A percentile compares a stretch with the other conserved stretches of the same genome.
Evolutionary conservation across 2,113 vertebrate species (phyloP).

Genomic region (Sceloporus tristichus): DNA sequence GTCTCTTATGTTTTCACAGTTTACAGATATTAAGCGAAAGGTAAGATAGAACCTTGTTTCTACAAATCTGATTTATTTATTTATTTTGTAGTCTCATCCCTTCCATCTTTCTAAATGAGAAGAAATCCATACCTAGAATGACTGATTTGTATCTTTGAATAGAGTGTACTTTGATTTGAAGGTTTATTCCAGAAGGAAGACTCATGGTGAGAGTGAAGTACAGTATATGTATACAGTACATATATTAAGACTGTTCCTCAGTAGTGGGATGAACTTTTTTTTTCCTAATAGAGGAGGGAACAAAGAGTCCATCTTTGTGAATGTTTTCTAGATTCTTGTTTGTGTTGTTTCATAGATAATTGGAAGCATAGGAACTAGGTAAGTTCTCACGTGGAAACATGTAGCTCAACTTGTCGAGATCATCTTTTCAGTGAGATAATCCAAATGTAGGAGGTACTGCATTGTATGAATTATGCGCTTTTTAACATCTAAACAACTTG

Average conservation of each 20-base stretch:
- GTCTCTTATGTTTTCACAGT: conserved; percentile 98
- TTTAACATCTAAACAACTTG: too few species aligned
- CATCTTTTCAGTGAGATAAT: too few species aligned
- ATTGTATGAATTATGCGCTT: too few species aligned
- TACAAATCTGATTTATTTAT: not conserved
- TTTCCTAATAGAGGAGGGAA: not conserved
- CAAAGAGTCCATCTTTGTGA: too few species aligned
- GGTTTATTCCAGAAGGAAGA: conserved; percentile 2
- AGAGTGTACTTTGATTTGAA: conserved; percentile 35
- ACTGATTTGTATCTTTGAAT: not conserved
- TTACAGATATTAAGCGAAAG: conserved; percentile 98
- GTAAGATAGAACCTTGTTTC: conserved; percentile 78
- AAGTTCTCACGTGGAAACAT: too few species aligned
- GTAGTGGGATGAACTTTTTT: not conserved
- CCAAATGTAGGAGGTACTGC: too few species aligned
- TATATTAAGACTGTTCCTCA: not conserved
- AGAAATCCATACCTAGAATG: conserved; percentile 33
- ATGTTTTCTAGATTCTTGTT: not conserved
- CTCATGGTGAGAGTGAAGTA: conserved; percentile 16
- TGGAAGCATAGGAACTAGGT: not conserved
- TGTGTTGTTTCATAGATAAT: too few species aligned
- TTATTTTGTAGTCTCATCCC: not conserved
- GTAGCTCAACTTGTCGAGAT: too few species aligned
- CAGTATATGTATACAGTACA: not conserved
- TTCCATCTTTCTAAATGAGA: conserved; percentile 31